phyloP scores from a whole-genome alignment of 1,140 invertebrate species.

The Heliconius hermathena region DNA sequence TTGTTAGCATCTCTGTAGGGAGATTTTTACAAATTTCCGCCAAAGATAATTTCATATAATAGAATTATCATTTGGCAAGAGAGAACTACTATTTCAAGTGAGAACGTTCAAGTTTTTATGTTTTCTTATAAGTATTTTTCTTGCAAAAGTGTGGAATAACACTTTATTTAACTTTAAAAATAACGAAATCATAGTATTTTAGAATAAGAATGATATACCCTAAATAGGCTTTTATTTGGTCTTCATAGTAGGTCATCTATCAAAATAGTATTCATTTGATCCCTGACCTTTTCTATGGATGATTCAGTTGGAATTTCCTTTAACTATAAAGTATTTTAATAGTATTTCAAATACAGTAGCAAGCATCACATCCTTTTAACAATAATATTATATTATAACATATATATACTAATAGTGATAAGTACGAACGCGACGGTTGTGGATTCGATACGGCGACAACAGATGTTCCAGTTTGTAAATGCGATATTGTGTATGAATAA shows the following conservation, averaged over 20 bases:
- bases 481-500: background rate
- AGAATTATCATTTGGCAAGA: too few relatives aligned
- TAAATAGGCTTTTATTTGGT: background rate
- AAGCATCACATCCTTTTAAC: background rate
- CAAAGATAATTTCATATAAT: too few relatives aligned
- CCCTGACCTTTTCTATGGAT: slow-evolving; percentile 5
- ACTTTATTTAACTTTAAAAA: too few relatives aligned
- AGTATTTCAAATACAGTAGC: background rate
- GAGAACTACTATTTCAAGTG: too few relatives aligned
- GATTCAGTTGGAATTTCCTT: background rate
- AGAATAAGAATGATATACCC: background rate
- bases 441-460: background rate
- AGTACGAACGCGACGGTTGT: background rate
- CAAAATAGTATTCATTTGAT: background rate
- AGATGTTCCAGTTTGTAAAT: background rate
- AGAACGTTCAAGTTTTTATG: too few relatives aligned
- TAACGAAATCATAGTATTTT: too few relatives aligned
- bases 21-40: too few relatives aligned
- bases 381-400: too few relatives aligned
- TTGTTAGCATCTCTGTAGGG: too few relatives aligned
- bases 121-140: too few relatives aligned
- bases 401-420: too few relatives aligned
- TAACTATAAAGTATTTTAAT: background rate
- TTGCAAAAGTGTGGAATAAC: too few relatives aligned
- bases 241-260: background rate